phyloP scores from a whole-genome alignment of 2,113 vertebrate genomes.

The Melozone crissalis region DNA sequence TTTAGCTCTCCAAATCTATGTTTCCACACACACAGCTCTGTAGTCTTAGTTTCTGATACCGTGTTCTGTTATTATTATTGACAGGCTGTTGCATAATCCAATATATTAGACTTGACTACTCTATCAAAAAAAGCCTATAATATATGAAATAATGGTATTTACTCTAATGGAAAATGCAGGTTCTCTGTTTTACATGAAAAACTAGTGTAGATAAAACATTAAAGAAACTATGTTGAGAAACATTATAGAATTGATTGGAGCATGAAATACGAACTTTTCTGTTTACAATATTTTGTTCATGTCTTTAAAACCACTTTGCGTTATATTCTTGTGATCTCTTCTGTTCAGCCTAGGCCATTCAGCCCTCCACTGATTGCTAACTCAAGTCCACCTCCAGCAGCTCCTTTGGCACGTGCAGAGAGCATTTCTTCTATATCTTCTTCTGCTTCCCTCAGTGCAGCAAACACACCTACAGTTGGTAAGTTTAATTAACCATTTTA shows the following conservation, averaged over 20 bases:
- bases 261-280: neutral
- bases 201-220: neutral
- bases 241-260: neutral
- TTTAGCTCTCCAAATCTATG: neutral
- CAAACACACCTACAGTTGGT: slow-evolving; percentile 95
- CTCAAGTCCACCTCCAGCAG: slow-evolving; percentile 87
- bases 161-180: neutral
- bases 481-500: slow-evolving; percentile 50
- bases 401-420: slow-evolving; percentile 92
- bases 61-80: neutral
- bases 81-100: neutral
- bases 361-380: slow-evolving; percentile 86
- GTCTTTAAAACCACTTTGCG: neutral
- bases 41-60: neutral
- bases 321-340: slow-evolving; percentile 31
- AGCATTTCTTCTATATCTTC: slow-evolving; percentile 97
- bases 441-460: slow-evolving; percentile 89
- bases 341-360: slow-evolving; percentile 88
- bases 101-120: neutral
- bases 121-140: neutral
- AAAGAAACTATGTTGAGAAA: neutral
- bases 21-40: neutral
- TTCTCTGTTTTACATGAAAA: neutral
- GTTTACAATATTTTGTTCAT: neutral
- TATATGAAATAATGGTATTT: neutral